Evolutionary conservation across 2,888 invertebrate genomes (phyloP).

Genomic region (Andrena bicolor): DNA sequence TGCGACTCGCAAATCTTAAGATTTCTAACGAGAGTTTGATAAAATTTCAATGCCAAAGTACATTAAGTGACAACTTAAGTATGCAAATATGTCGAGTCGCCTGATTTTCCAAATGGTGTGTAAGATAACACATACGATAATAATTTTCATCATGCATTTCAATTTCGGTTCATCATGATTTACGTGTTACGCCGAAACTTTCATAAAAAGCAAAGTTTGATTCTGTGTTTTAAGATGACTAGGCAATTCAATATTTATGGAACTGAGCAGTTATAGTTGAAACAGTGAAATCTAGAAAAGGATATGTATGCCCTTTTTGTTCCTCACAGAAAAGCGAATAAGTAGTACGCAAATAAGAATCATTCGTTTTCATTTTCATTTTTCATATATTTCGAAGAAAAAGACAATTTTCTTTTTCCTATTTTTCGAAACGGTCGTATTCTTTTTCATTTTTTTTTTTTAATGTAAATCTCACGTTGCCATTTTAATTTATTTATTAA

Average conservation of each 20-base stretch:
- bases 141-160: slow-evolving; percentile 31
- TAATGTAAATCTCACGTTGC: not conserved
- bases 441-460: not conserved
- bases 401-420: not conserved
- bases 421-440: not conserved
- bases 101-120: slow-evolving; percentile 13
- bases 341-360: not conserved
- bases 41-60: slow-evolving; percentile 82
- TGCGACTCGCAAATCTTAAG: slow-evolving; percentile 68
- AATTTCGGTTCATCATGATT: slow-evolving; percentile 18
- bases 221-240: slow-evolving; percentile 9
- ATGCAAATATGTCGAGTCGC: slow-evolving; percentile 11
- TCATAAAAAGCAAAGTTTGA: slow-evolving; percentile 14
- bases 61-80: slow-evolving; percentile 62
- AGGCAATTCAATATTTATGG: slow-evolving; percentile 23
- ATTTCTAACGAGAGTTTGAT: slow-evolving; percentile 75
- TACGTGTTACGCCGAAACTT: slow-evolving; percentile 14
- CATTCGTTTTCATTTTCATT: not conserved
- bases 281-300: not conserved
- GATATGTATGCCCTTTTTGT: not conserved
- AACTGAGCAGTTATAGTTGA: not conserved
- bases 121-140: not conserved
- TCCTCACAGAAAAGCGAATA: slow-evolving; percentile 18
- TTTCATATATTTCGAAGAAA: not conserved
- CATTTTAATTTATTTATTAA: slow-evolving; percentile 7